Evolutionary conservation across 2,888 invertebrate genomes (phyloP).

Genomic region (Drosophila eohydei): DNA sequence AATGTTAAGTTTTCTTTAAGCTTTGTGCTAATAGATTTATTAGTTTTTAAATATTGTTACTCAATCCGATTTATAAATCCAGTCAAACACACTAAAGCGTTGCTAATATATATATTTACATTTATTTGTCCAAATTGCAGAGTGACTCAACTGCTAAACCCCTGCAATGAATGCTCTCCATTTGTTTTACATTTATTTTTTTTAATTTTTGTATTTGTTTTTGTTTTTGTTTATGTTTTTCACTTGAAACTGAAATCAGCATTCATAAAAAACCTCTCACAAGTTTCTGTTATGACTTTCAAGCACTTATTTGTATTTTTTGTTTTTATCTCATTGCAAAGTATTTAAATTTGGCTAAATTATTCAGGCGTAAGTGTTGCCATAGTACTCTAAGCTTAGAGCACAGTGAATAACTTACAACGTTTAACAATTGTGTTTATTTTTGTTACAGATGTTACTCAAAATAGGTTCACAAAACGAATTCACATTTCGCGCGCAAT

Average conservation of each 20-base stretch:
- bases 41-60: background rate
- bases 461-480: slow-evolving; percentile 14
- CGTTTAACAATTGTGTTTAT: background rate
- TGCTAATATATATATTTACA: too few species aligned
- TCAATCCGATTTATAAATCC: background rate
- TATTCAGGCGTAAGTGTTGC: slow-evolving; percentile 27
- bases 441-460: background rate
- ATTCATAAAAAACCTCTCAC: slow-evolving; percentile 13
- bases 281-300: slow-evolving; percentile 20
- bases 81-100: background rate
- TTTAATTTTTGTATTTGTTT: background rate
- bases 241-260: slow-evolving; percentile 4
- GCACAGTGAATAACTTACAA: background rate
- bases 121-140: background rate
- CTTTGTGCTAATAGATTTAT: background rate
- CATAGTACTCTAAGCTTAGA: slow-evolving; percentile 5
- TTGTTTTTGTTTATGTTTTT: slow-evolving; percentile 2
- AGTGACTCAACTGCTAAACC: background rate
- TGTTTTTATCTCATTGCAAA: slow-evolving; percentile 17
- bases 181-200: slow-evolving; percentile 17
- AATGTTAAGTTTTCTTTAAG: background rate
- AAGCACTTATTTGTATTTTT: slow-evolving; percentile 34
- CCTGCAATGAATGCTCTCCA: slow-evolving; percentile 1
- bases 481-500: slow-evolving; percentile 17
- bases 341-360: slow-evolving; percentile 19